phyloP scores from a whole-genome alignment of 2,113 vertebrate species.

The Chaetodon trifascialis region DNA sequence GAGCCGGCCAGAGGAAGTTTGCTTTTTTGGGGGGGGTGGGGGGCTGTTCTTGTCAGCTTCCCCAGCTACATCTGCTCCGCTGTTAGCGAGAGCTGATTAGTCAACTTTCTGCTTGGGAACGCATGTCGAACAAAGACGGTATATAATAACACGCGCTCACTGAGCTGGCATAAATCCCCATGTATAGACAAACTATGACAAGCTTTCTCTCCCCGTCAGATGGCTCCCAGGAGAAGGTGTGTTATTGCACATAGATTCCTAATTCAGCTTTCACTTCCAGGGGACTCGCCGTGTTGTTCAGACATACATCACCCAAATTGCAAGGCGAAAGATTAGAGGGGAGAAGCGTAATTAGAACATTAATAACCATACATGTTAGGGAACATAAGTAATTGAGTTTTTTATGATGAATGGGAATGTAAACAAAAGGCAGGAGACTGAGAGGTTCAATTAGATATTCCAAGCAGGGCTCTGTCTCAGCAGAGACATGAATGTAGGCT shows the following conservation, averaged over 20 bases:
- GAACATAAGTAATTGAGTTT: slow-evolving; percentile 71
- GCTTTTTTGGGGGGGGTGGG: neutral
- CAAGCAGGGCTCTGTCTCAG: slow-evolving; percentile 52
- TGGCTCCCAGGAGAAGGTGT: slow-evolving; percentile 68
- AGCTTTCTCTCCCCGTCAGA: slow-evolving; percentile 54
- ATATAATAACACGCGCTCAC: slow-evolving; percentile 52
- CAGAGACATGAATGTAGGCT: slow-evolving; percentile 52
- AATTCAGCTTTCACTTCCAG: slow-evolving; percentile 59
- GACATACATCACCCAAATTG: slow-evolving; percentile 74
- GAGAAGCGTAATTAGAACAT: slow-evolving; percentile 78
- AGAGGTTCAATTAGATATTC: slow-evolving; percentile 67
- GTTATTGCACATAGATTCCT: slow-evolving; percentile 58
- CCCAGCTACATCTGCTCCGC: slow-evolving; percentile 40
- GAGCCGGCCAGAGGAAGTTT: slow-evolving; percentile 43
- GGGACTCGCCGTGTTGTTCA: slow-evolving; percentile 51
- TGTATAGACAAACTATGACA: slow-evolving; percentile 65
- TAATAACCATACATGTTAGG: slow-evolving; percentile 79
- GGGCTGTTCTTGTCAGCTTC: slow-evolving; percentile 16
- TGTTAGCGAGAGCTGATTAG: slow-evolving; percentile 43
- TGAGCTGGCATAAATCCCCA: slow-evolving; percentile 59
- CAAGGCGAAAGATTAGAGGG: slow-evolving; percentile 68
- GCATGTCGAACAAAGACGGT: slow-evolving; percentile 50
- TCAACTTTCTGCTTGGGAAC: slow-evolving; percentile 53
- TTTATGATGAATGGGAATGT: slow-evolving; percentile 70
- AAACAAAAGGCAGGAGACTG: slow-evolving; percentile 73